Evolutionary conservation across 2,888 invertebrate genomes (phyloP).

Genomic region (Mimachlamys varia): DNA sequence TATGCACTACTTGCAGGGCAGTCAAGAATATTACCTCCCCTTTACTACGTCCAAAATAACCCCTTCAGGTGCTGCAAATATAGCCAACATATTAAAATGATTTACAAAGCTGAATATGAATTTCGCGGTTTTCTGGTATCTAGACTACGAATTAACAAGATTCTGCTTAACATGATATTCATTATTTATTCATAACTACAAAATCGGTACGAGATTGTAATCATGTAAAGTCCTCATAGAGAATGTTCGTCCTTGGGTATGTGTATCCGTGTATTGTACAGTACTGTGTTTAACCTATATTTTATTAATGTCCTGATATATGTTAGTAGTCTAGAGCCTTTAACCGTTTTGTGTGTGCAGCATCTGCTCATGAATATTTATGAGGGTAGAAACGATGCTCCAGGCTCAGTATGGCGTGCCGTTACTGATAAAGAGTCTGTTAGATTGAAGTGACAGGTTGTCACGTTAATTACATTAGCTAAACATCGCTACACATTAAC

Average conservation of each 20-base stretch:
- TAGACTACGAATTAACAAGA: not conserved
- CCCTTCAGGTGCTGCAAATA: too few species aligned
- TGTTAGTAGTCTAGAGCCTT: not conserved
- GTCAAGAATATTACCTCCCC: too few species aligned
- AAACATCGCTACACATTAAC: not conserved
- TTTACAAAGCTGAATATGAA: too few species aligned
- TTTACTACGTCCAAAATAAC: too few species aligned
- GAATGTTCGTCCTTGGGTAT: not conserved
- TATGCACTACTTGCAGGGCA: too few species aligned
- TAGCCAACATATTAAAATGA: too few species aligned
- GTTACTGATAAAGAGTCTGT: too few species aligned
- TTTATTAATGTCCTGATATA: not conserved
- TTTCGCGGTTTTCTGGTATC: too few species aligned
- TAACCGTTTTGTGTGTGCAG: constrained; percentile 1
- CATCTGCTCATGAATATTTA: not conserved
- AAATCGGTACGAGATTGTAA: not conserved
- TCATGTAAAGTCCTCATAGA: not conserved
- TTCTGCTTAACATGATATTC: not conserved
- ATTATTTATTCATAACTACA: not conserved
- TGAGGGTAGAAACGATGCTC: not conserved
- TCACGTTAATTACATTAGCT: not conserved
- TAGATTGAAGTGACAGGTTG: not conserved
- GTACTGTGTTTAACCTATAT: not conserved
- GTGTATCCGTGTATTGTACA: not conserved
- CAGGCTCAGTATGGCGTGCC: not conserved